Percentiles rank a stretch among this genome's conserved stretches.
These are phyloP conservation scores for Sisor rabdophorus DNA, from an alignment of 2,113 vertebrate species.

Conservation along the genomic window DNA sequence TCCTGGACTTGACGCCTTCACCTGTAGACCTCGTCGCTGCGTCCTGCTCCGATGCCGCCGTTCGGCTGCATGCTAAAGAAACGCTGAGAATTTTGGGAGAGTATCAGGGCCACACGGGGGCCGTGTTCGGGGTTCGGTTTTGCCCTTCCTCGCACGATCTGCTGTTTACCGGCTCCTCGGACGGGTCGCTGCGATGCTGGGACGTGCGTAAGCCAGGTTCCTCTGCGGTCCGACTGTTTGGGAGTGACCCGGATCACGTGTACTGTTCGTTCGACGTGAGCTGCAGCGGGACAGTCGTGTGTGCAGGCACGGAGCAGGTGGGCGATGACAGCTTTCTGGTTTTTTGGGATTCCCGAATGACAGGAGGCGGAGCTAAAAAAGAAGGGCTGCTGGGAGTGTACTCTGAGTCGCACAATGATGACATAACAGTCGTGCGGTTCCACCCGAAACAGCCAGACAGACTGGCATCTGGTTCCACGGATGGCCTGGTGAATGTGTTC, in stretches of 20 bases:
- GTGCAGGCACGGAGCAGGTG: slow-evolving; percentile 85
- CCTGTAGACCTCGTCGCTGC: slow-evolving; percentile 65
- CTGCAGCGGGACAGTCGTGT: slow-evolving; percentile 76
- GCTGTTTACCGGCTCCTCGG: slow-evolving; percentile 78
- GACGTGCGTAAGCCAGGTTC: slow-evolving; percentile 69
- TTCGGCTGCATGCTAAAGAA: slow-evolving; percentile 75
- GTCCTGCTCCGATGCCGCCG: slow-evolving; percentile 72
- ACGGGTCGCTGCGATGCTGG: slow-evolving; percentile 79
- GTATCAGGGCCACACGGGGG: slow-evolving; percentile 60
- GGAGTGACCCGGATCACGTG: slow-evolving; percentile 71
- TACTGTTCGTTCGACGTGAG: slow-evolving; percentile 85
- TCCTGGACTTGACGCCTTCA: slow-evolving; percentile 62
- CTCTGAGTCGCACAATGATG: slow-evolving; percentile 91
- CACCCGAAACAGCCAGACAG: slow-evolving; percentile 78
- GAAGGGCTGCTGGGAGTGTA: slow-evolving; percentile 76
- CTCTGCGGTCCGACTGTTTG: slow-evolving; percentile 68
- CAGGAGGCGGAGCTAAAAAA: slow-evolving; percentile 37
- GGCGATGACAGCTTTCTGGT: slow-evolving; percentile 78
- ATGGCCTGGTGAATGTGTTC: slow-evolving; percentile 91
- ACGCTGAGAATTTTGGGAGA: slow-evolving; percentile 67
- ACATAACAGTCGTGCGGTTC: slow-evolving; percentile 86
- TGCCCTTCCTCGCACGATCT: slow-evolving; percentile 55
- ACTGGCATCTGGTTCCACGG: slow-evolving; percentile 79
- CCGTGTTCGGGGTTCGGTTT: slow-evolving; percentile 74
- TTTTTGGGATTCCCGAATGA: slow-evolving; percentile 86